Percentiles rank a stretch among this genome's conserved stretches.
phyloP scores from a whole-genome alignment of 2,113 vertebrate species.

The Aptenodytes forsteri region DNA sequence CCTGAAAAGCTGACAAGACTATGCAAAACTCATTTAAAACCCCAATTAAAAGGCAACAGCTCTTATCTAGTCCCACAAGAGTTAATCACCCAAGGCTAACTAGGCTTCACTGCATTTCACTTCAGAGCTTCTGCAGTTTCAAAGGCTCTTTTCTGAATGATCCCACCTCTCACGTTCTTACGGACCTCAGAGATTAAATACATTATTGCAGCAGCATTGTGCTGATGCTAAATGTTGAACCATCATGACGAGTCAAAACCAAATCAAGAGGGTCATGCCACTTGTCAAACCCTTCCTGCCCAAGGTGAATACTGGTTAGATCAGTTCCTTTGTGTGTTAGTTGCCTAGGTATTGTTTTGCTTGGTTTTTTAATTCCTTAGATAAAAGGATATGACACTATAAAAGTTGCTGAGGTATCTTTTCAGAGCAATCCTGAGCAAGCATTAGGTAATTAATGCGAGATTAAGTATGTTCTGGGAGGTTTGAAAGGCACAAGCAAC shows the following conservation, averaged over 20 bases:
- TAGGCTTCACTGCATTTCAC: neutral
- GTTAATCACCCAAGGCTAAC: neutral
- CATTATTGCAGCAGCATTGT: neutral
- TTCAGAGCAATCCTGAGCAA: neutral
- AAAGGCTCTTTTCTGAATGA: neutral
- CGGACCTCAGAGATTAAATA: neutral
- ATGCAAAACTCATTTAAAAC: neutral
- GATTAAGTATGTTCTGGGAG: neutral
- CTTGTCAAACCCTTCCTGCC: neutral
- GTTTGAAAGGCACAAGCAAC: neutral
- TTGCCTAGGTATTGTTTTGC: neutral
- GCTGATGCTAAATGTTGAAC: neutral
- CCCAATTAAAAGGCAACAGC: neutral
- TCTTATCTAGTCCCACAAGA: neutral
- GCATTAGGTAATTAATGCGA: neutral
- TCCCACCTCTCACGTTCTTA: neutral
- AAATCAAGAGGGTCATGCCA: neutral
- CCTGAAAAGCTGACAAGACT: neutral
- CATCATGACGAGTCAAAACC: fast-evolving
- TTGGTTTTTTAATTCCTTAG: neutral
- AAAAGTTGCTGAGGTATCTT: neutral
- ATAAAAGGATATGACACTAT: neutral
- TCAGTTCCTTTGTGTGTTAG: neutral
- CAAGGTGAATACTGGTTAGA: neutral
- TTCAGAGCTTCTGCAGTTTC: neutral